Conservation (phyloP, 2,888 invertebrate species). For the Pseudoips prasinana region DNA sequence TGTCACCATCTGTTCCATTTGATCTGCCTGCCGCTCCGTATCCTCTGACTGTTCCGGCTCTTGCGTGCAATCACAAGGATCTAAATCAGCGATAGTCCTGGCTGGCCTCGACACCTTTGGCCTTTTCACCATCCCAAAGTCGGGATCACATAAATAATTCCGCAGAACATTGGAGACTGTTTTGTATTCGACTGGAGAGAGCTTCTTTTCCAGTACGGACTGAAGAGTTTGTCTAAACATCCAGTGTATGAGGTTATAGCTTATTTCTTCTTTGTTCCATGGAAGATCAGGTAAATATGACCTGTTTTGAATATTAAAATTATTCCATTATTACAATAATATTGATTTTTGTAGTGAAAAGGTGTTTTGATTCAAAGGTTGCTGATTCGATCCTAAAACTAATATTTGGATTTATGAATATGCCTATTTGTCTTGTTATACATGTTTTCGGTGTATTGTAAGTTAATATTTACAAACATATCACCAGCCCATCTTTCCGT, state of each 20-base stretch:
- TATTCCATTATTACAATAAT: no score
- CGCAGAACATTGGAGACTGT: constrained; percentile 47
- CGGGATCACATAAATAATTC: constrained; percentile 59
- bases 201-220: constrained; percentile 43
- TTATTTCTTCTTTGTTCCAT: constrained; percentile 56
- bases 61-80: constrained; percentile 64
- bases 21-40: constrained; percentile 13
- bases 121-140: constrained; percentile 61
- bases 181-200: constrained; percentile 39
- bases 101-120: constrained; percentile 37
- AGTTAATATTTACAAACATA: no score
- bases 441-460: no score
- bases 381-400: no score
- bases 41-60: constrained; percentile 52
- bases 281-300: constrained; percentile 64
- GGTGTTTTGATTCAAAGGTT: no score
- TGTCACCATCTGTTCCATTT: background rate
- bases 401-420: no score
- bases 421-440: no score
- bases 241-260: constrained; percentile 62
- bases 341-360: no score
- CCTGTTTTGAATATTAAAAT: constrained; percentile 43
- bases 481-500: no score
- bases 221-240: constrained; percentile 71
- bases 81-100: constrained; percentile 41